Evolutionary conservation across 35 echinoderm and acorn worm genomes (phyloP), one percentile per base, ranked within the genome.

Genomic region (Lytechinus variegatus): DNA sequence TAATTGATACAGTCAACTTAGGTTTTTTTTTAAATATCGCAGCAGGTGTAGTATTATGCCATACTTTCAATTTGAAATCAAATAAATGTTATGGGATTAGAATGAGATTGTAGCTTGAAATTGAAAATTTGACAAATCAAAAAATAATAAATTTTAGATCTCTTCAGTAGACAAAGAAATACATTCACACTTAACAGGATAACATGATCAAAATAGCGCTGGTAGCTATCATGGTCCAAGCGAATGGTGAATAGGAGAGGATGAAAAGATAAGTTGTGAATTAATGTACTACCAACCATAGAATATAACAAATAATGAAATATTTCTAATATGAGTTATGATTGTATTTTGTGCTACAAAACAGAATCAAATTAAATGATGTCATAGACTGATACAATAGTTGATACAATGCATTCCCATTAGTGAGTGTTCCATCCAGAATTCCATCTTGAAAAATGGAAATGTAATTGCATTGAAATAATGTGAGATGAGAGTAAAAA

Each of bases 211-310:
- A 79, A 79, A 79, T 79, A 24, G 66, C 66, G 66, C 66, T 79
- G 66, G 66, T 79, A 79, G 66, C 66, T 79, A 24, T 44, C 28
- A 90, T 90, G 52, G 14, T 12, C 28, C 28, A 90, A n/a, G 52
- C 52, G 28, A 14, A 90, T 90, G 52, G 88, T 9, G 88, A 90
- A 90, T 16, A 10, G 24, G 27, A 16, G 9, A 28, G 19, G 88
- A 90, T 10, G 5, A 90, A 90, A 12, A 12, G 52, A 89, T 13
- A 89, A 89, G 19, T 52, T 10, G 52, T 52, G 27, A 90, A 90
- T 52, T n/a, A 90, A 90, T 90, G 88, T 90, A 79, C 66, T 79
- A 79, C 19, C 66, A 79, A 79, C 66, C 66, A 79, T 79, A 19
- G 88, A 90, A 90, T 51, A 9, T n/a, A 54, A 90, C 88, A 44